Base-by-base conservation (phyloP, 2,888 invertebrate genomes). In the Ypsolopha scabrella region DNA sequence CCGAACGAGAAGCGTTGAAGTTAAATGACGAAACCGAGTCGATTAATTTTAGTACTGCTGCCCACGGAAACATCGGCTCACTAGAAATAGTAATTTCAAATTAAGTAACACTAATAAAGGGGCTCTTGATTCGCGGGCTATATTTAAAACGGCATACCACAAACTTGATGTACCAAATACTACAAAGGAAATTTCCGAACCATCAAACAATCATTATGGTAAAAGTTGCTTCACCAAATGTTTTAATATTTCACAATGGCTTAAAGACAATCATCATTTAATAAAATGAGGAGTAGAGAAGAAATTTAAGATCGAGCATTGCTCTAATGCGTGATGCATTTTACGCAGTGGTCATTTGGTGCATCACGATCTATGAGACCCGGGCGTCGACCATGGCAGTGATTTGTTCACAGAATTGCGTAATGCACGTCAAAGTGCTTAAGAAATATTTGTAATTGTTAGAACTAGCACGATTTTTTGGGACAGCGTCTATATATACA, bases 281-380 rank as follows among this genome's bases (percentile, higher is more conserved):
- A 53, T 24, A 24, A 24, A 24, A 24, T 53, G 51, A 51, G 48
- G 47, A 66, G 66, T 61, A 62, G 58, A 61, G 64, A 64, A 55
- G n/a, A 55, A 46, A 51, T 39, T 66, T 63, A 67, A 65, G 66
- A 57, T 58, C 58, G 68, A 63, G 61, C 72, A 76, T 76, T 76
- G 75, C 68, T 69, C 67, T 79, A 80, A 79, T 78, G 78, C 60
- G 62, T 59, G 59, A 60, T 68, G 73, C 74, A 70, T 74, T 74
- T 70, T 70, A 65, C 53, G 55, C 56, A 52, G 63, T 68, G 68
- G 75, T 76, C 75, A 69, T 72, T 72, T 69, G 63, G 70, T 66
- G 71, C 75, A 75, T 81, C 80, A 81, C 80, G 80, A 79, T 66
- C 67, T 44, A 51, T 44, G 46, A 48, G 8, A n/a, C 44, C 10